A percentile compares a stretch with the other conserved stretches of the same genome.
Evolutionary conservation across 2,888 invertebrate genomes (phyloP).

Genomic region (Trypoxylon attenuatum): DNA sequence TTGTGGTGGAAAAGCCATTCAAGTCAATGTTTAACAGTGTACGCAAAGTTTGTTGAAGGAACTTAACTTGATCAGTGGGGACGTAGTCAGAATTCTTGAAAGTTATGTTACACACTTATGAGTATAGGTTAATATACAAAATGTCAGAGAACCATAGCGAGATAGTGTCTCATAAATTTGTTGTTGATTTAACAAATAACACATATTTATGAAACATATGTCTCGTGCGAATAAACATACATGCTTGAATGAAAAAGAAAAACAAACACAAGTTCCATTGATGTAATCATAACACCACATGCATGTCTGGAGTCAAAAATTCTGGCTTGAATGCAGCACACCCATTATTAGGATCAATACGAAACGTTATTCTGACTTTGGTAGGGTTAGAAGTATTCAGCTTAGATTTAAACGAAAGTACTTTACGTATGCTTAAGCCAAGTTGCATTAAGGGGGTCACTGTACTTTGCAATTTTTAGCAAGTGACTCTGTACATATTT

Average conservation of each 20-base stretch:
- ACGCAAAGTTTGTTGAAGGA: slow-evolving; percentile 18
- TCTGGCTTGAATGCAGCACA: slow-evolving; percentile 54
- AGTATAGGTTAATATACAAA: too few species aligned
- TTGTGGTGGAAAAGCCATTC: slow-evolving; percentile 13
- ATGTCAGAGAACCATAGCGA: too few species aligned
- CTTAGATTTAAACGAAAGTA: slow-evolving; percentile 18
- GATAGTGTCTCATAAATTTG: too few species aligned
- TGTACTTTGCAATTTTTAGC: slow-evolving; percentile 31
- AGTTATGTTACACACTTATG: too few species aligned
- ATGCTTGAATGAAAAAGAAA: background rate
- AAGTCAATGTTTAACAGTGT: slow-evolving; percentile 16
- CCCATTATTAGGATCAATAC: slow-evolving; percentile 23
- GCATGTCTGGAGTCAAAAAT: slow-evolving; percentile 40
- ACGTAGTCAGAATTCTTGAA: slow-evolving; percentile 55
- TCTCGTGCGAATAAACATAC: background rate
- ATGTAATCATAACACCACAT: background rate
- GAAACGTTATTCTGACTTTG: slow-evolving; percentile 12
- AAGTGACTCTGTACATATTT: slow-evolving; percentile 33
- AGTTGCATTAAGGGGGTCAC: slow-evolving; percentile 24
- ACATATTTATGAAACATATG: too few species aligned
- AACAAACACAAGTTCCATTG: background rate
- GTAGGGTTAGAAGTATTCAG: slow-evolving; percentile 6
- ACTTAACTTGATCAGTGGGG: slow-evolving; percentile 12
- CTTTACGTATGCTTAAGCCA: slow-evolving; percentile 23
- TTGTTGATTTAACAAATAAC: background rate